These are phyloP conservation scores for Caenorhabditis angaria DNA, from an alignment of 2,888 invertebrate genomes.

Conservation along the genomic window DNA sequence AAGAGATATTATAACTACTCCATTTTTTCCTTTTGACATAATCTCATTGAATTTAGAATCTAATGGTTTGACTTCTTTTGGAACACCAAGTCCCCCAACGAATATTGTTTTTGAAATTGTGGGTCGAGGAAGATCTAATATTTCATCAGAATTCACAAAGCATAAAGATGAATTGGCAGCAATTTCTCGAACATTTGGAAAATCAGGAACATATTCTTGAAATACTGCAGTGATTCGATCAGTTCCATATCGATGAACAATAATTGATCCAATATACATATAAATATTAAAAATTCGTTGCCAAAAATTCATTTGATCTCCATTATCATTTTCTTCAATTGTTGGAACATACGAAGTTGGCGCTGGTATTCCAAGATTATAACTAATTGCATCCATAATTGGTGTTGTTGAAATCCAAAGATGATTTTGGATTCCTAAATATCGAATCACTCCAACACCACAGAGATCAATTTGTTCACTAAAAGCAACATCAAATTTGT, in stretches of 20 bases:
- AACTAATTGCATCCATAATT: constrained; percentile 62
- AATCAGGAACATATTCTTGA: constrained; percentile 51
- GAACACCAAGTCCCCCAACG: constrained; percentile 52
- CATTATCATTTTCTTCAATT: constrained; percentile 60
- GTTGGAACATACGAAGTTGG: constrained; percentile 64
- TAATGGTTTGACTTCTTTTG: constrained; percentile 36
- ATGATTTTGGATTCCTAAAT: constrained; percentile 61
- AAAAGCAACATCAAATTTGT: constrained; percentile 65
- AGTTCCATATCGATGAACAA: constrained; percentile 54
- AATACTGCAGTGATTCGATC: constrained; percentile 52
- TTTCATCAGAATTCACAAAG: constrained; percentile 55
- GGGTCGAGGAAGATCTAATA: constrained; percentile 52
- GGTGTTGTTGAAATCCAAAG: constrained; percentile 68
- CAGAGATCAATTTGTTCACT: constrained; percentile 65
- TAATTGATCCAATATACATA: constrained; percentile 57
- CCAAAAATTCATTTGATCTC: constrained; percentile 62
- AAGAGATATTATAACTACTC: constrained; percentile 58
- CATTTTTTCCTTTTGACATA: constrained; percentile 55
- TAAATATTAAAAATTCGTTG: constrained; percentile 59
- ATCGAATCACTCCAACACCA: constrained; percentile 57
- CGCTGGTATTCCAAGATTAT: constrained; percentile 63
- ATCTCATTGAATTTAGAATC: constrained; percentile 45
- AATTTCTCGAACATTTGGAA: constrained; percentile 61
- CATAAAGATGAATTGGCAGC: constrained; percentile 52
- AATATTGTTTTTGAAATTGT: constrained; percentile 50